Base-by-base conservation (phyloP, 2,888 invertebrate genomes). In the Leptarthrus brevirostris region DNA sequence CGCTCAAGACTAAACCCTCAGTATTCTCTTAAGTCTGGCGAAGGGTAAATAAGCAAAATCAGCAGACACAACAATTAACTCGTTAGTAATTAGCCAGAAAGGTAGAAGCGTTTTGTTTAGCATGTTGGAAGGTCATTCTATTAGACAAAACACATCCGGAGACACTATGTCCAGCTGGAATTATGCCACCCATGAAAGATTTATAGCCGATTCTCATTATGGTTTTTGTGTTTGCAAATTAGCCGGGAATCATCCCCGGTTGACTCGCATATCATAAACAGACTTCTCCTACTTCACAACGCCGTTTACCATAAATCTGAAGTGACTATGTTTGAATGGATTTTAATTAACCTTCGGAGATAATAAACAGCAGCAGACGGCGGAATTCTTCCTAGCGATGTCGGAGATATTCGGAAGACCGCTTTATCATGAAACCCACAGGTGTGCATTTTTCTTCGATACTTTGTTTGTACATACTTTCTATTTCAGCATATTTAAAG, bases 61-160 rank as follows among this genome's bases (percentile, higher is more conserved):
- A 64, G 44, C 64, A 64, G 64, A 64, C 64, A 64, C 64, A 64
- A 64, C 64, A 64, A 64, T 64, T 64, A 64, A 64, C 64, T 64
- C 64, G 40, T 44, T 64, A 64, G 64, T 47, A 64, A 64, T 64
- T 64, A 64, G 64, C 64, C 44, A 24, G 47, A 24, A 47, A 64
- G 64, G 64, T 47, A 64, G 44, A 64, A 44, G 64, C 64, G 64
- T 64, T 64, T 64, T 64, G 64, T 64, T 64, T 64, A 64, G 64
- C 64, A 64, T 16, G 24, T 18, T 10, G 40, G 44, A 47, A 47
- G 64, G 64, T 64, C 64, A 47, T 47, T 44, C 44, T 47, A 64
- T 64, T 64, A 64, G 64, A 64, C 64, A 64, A 44, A 64, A 64
- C 40, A 64, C 44, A 64, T 44, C 14, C 64, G 14, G 44, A 47